Evolutionary conservation across 2,888 invertebrate genomes (phyloP).

Genomic region (Belgica antarctica): DNA sequence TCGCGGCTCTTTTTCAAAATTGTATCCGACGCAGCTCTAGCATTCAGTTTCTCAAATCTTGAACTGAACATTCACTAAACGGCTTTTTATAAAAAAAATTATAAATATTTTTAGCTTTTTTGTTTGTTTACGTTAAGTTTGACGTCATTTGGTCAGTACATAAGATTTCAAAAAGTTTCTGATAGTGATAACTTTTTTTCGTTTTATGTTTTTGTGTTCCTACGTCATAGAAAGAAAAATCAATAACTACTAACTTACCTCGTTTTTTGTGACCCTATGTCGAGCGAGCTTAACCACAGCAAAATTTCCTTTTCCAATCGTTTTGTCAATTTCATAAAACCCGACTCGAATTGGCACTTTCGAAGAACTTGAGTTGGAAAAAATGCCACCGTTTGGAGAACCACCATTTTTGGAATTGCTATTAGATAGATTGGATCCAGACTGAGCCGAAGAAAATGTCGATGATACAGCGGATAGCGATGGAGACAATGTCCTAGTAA

Average conservation of each 20-base stretch:
- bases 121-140: neutral
- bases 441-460: constrained; percentile 7
- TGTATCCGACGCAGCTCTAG: no score
- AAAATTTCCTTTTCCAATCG: constrained; percentile 98
- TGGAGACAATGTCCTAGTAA: no score
- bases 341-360: constrained; percentile 84
- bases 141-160: neutral
- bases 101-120: neutral
- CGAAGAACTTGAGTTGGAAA: constrained; percentile 46
- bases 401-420: constrained; percentile 10
- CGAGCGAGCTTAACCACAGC: constrained; percentile 97
- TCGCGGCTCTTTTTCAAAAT: no score
- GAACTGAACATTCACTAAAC: no score
- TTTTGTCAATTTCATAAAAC: constrained; percentile 96
- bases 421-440: constrained; percentile 14
- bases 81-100: no score
- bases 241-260: constrained; percentile 63
- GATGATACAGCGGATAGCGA: constrained; percentile 23
- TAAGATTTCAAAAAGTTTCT: neutral
- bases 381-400: constrained; percentile 28
- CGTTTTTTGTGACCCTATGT: constrained; percentile 97
- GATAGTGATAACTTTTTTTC: neutral
- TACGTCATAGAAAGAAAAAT: neutral
- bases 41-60: no score
- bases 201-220: no score